phyloP scores from a whole-genome alignment of 2,113 vertebrate genomes.

The Junco hyemalis region DNA sequence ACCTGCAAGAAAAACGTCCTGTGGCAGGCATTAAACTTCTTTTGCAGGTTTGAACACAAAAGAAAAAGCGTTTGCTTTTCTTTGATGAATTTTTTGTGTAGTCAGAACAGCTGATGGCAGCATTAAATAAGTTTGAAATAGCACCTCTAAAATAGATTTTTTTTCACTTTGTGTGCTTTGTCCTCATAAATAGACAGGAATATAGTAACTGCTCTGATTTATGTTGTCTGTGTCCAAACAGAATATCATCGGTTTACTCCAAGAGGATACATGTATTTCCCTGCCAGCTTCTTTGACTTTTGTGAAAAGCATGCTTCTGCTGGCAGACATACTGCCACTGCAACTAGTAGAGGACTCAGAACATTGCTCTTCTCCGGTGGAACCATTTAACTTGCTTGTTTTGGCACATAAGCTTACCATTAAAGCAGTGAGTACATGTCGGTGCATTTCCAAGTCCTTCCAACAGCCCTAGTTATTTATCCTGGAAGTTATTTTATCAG shows the following conservation, averaged over 20 bases:
- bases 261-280: slow-evolving; percentile 69
- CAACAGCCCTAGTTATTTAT: background rate
- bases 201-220: slow-evolving; percentile 1
- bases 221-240: slow-evolving; percentile 65
- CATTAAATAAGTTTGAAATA: slow-evolving; percentile 49
- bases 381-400: slow-evolving; percentile 60
- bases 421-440: slow-evolving; percentile 68
- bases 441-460: background rate
- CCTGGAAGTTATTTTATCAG: background rate
- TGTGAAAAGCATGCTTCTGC: slow-evolving; percentile 71
- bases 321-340: slow-evolving; percentile 71
- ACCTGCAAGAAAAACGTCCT: slow-evolving; percentile 77
- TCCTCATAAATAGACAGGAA: slow-evolving; percentile 12
- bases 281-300: slow-evolving; percentile 69
- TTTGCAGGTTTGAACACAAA: slow-evolving; percentile 78
- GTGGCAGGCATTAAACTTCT: slow-evolving; percentile 70
- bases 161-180: background rate
- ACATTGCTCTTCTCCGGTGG: slow-evolving; percentile 25
- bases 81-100: background rate
- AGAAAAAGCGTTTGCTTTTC: background rate
- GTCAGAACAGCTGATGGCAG: background rate
- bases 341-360: slow-evolving; percentile 39
- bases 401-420: slow-evolving; percentile 70
- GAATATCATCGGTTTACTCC: slow-evolving; percentile 72
- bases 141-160: background rate